Conservation (phyloP, 2,113 vertebrate species). For the human region DNA sequence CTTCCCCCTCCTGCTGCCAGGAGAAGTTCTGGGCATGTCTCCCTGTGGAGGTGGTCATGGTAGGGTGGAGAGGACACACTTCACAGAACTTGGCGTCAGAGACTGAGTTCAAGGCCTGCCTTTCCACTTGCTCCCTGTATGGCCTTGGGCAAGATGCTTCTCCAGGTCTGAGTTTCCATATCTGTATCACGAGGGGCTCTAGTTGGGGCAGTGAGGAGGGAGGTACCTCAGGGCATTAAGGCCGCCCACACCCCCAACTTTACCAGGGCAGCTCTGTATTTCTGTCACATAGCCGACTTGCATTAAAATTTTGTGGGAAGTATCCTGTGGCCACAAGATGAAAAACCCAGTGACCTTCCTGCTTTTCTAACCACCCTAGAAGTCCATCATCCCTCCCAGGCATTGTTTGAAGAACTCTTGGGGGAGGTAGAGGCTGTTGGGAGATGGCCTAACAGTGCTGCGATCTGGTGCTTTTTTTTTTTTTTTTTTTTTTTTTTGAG, state of each 20-base stretch:
- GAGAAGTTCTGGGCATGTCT: neutral
- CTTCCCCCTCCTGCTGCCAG: neutral
- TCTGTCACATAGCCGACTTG: neutral
- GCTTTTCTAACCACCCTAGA: neutral
- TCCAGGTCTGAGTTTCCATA: neutral
- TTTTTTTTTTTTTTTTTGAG: neutral
- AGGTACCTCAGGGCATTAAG: neutral
- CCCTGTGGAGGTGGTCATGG: neutral
- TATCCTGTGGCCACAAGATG: neutral
- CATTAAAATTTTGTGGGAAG: neutral
- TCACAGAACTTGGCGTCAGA: neutral
- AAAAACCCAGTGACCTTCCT: neutral
- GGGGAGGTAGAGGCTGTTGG: neutral
- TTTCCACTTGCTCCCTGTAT: neutral
- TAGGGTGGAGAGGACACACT: neutral
- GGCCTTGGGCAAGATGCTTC: neutral
- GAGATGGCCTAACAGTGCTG: neutral
- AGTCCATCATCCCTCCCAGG: neutral
- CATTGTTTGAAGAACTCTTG: neutral
- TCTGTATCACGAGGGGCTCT: neutral
- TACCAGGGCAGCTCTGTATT: neutral
- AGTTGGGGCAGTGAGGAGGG: neutral
- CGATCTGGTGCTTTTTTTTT: neutral
- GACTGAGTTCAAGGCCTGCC: neutral
- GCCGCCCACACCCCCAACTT: neutral